Base-by-base conservation (phyloP, 2,113 vertebrate species). In the Sphaerodactylus townsendi region DNA sequence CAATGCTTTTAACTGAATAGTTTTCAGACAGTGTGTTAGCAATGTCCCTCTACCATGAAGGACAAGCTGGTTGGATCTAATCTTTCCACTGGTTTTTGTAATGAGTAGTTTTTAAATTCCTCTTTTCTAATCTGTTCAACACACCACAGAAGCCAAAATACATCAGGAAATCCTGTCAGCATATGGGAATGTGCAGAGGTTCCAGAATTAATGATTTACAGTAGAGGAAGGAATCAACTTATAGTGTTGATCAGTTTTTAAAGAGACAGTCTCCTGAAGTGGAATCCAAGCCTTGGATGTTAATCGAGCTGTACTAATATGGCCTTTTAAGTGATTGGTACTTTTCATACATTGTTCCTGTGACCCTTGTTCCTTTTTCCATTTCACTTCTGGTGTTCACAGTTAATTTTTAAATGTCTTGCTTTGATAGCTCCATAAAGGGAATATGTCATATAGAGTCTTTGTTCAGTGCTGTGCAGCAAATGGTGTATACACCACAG, bases 11-110 rank as follows among this genome's bases (percentile, higher is more conserved):
- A 30, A 28, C 19, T 44, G 46, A 23, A 83, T 39, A 85, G 19
- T 14, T 86, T 86, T 68, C 37, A 92, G 78, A 65, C 84, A 44
- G 69, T 70, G 41, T 23, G 4, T 74, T 84, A 23, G 68, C 30
- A 87, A 2, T 77, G 59, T 44, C 10, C 46, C 69, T 71, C 33
- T 77, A 33, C 23, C 25, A 23, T 70, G 25, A 77, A 48, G 53
- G 53, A 72, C 6, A 33, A 77, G 53, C 70, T 1, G 39, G 33
- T 28, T 79, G 25, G 10, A 41, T 0, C 53, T 44, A 86, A 77
- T 83, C 44, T 86, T 77, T n/a, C 71, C 48, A 39, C 79, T 68
- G 69, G 2, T 33, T 0, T 10, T 72, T 25, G 68, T 33, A 86
- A 53, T 80, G 85, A 85, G 62, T 3, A 1, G 15, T 65, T 8